These are phyloP conservation scores for Cherax quadricarinatus DNA, from an alignment of 1,140 invertebrate species.

Conservation along the genomic window DNA sequence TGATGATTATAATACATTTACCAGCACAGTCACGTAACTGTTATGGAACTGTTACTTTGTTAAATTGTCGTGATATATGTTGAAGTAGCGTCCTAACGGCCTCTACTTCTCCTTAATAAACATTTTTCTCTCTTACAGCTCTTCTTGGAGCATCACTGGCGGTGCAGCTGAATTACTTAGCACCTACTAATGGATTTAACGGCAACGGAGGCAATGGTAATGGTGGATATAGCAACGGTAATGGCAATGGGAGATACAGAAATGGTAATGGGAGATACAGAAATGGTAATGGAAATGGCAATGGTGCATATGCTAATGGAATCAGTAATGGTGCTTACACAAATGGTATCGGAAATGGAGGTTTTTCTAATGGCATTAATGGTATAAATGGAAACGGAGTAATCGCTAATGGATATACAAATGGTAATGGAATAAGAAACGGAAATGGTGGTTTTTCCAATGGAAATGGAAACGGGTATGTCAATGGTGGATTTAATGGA, in stretches of 20 bases:
- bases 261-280: constrained; percentile 19
- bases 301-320: not conserved
- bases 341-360: too few species aligned
- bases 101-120: not conserved
- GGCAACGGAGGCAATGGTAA: constrained; percentile 23
- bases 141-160: constrained; percentile 2
- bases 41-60: not conserved
- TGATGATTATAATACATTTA: not conserved
- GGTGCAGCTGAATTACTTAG: constrained; percentile 23
- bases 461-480: constrained; percentile 17
- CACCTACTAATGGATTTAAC: constrained; percentile 33
- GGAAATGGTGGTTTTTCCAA: not conserved
- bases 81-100: not conserved
- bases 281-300: constrained; percentile 11
- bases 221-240: not conserved
- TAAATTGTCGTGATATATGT: not conserved
- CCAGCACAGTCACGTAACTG: not conserved
- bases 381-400: constrained; percentile 1
- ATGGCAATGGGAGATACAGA: constrained; percentile 9
- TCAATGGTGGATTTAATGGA: constrained; percentile 20
- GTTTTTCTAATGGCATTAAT: not conserved
- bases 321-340: not conserved
- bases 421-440: constrained; percentile 2
- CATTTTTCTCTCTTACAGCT: not conserved
- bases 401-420: not conserved